These are phyloP conservation scores for Andrena trimmerana DNA, from an alignment of 2,888 invertebrate genomes.

Conservation along the genomic window DNA sequence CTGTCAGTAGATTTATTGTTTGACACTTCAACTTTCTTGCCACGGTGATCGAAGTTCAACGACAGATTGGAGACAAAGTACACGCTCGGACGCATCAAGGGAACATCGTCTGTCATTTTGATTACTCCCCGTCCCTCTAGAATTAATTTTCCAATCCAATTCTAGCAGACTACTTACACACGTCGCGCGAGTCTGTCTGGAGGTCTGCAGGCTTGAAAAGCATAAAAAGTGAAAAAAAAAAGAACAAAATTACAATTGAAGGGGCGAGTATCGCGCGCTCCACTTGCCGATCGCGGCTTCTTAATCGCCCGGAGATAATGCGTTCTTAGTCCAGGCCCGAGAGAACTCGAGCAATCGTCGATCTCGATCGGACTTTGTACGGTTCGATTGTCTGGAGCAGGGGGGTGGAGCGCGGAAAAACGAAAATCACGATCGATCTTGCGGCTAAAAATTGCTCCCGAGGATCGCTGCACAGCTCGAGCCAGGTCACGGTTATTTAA, in stretches of 20 bases:
- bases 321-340: conserved; percentile 30
- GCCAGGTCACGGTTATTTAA: conserved; percentile 14
- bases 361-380: conserved; percentile 53
- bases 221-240: background rate
- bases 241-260: background rate
- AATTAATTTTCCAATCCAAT: too few relatives aligned
- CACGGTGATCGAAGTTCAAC: too few relatives aligned
- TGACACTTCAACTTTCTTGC: too few relatives aligned
- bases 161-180: too few relatives aligned
- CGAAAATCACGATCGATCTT: conserved; percentile 45
- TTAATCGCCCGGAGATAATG: conserved; percentile 52
- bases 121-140: too few relatives aligned
- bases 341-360: conserved; percentile 26
- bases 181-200: too few relatives aligned
- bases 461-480: too few relatives aligned
- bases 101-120: too few relatives aligned
- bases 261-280: conserved; percentile 28
- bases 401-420: conserved; percentile 35
- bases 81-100: too few relatives aligned
- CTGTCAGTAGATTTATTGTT: too few relatives aligned
- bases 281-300: conserved; percentile 32
- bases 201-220: background rate
- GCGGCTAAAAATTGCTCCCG: conserved; percentile 18
- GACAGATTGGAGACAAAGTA: too few relatives aligned
- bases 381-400: conserved; percentile 44